Evolutionary conservation across 2,888 invertebrate genomes (phyloP).

Genomic region (Hirtodrosophila cameraria): DNA sequence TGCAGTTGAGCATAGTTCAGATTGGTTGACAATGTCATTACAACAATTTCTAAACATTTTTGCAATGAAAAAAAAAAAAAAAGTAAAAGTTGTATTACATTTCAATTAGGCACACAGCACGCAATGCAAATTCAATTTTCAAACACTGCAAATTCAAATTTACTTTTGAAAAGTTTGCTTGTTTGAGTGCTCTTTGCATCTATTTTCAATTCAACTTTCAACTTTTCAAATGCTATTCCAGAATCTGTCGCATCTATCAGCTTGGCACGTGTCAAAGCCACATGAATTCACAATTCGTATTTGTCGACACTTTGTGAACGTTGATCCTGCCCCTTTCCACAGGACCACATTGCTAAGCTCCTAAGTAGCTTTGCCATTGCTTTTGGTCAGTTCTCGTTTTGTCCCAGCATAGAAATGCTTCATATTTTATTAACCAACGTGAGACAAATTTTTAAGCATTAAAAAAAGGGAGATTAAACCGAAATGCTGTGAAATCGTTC

Average conservation of each 20-base stretch:
- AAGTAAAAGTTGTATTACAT: slow-evolving; percentile 17
- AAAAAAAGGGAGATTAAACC: slow-evolving; percentile 10
- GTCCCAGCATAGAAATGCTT: slow-evolving; percentile 2
- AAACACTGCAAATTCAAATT: background rate
- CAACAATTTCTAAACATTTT: slow-evolving; percentile 14
- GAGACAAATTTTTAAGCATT: slow-evolving; percentile 8
- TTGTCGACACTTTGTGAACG: slow-evolving; percentile 52
- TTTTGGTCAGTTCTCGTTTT: slow-evolving; percentile 16
- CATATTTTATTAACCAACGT: slow-evolving; percentile 41
- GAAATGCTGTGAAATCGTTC: slow-evolving; percentile 12
- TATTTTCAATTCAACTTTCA: background rate
- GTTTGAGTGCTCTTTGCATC: background rate
- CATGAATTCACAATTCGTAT: slow-evolving; percentile 72
- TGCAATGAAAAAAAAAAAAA: background rate
- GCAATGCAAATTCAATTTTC: slow-evolving; percentile 7
- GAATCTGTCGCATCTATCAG: slow-evolving; percentile 19
- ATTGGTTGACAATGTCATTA: slow-evolving; percentile 8
- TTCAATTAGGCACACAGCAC: slow-evolving; percentile 18
- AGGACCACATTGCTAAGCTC: slow-evolving; percentile 30
- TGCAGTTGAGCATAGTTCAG: background rate
- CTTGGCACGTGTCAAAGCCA: slow-evolving; percentile 64
- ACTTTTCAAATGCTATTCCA: background rate
- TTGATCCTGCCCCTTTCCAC: slow-evolving; percentile 16
- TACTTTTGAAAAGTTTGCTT: background rate
- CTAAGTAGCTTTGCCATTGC: slow-evolving; percentile 59